Evolutionary conservation across 2,797 vertebrate species (phyloP).

Genomic region (Hemitrygon akajei): DNA sequence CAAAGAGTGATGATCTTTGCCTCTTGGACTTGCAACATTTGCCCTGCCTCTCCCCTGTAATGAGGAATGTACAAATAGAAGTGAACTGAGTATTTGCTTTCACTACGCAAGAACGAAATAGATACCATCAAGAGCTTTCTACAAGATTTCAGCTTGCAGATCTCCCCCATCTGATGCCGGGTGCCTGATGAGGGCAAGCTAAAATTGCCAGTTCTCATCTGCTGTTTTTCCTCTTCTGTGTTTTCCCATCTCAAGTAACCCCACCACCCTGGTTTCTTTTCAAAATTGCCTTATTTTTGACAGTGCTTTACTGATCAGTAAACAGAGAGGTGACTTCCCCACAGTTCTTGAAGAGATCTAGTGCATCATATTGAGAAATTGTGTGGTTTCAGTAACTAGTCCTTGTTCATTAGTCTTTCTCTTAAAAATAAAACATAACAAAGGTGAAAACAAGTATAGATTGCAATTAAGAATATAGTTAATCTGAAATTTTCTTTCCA

Average conservation of each 20-base stretch:
- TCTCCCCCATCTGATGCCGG: not conserved
- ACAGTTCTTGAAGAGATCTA: not conserved
- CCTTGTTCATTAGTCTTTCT: not conserved
- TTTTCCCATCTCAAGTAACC: not conserved
- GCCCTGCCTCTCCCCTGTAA: not conserved
- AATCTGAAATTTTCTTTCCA: not conserved
- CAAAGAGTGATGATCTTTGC: conserved; percentile 65
- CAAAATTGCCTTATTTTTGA: conserved; percentile 29
- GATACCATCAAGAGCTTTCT: not conserved
- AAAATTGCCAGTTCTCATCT: conserved; percentile 4
- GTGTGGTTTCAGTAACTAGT: conserved; percentile 7
- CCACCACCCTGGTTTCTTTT: not conserved
- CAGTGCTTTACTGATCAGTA: not conserved
- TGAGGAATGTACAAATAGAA: not conserved
- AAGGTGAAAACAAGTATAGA: not conserved
- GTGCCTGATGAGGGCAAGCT: not conserved
- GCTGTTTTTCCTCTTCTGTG: not conserved
- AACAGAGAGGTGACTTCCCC: not conserved
- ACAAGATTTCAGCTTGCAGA: not conserved
- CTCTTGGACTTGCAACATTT: not conserved
- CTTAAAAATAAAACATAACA: not conserved
- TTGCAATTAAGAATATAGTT: not conserved
- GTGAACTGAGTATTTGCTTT: conserved; percentile 31
- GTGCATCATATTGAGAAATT: not conserved
- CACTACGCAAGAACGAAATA: not conserved